Evolutionary conservation across 2,113 vertebrate species (phyloP).

Genomic region (Callaeas wilsoni): DNA sequence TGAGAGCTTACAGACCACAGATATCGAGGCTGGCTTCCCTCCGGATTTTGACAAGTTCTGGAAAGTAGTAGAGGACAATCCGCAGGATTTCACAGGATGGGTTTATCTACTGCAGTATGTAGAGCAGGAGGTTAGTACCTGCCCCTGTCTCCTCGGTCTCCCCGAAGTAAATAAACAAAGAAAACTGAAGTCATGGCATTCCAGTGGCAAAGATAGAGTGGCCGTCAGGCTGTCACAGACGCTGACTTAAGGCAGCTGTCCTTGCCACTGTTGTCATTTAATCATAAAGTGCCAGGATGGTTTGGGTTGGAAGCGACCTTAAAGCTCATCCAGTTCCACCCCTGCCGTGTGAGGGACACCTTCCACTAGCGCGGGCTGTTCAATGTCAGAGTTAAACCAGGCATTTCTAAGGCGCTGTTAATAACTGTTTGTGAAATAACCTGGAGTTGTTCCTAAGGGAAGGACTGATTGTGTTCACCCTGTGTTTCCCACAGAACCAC

Average conservation of each 20-base stretch:
- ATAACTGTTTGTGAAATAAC: background rate
- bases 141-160: background rate
- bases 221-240: rapidly evolving
- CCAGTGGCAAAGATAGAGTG: background rate
- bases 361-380: rapidly evolving
- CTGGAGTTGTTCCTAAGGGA: rapidly evolving
- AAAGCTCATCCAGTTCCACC: background rate
- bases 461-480: background rate
- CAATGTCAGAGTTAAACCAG: rapidly evolving
- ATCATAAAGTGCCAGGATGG: background rate
- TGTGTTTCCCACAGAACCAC: slow-evolving; percentile 80
- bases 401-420: rapidly evolving
- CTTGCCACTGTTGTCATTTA: background rate
- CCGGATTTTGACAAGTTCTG: slow-evolving; percentile 92
- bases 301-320: background rate
- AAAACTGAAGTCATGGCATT: rapidly evolving
- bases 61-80: slow-evolving; percentile 90
- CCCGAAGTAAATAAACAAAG: background rate
- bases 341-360: background rate
- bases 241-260: background rate
- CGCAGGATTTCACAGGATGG: slow-evolving; percentile 97
- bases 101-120: slow-evolving; percentile 95
- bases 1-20: slow-evolving; percentile 60
- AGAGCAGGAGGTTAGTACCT: slow-evolving; percentile 90
- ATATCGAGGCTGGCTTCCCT: slow-evolving; percentile 77